Percentiles rank a stretch among this genome's conserved stretches.
phyloP scores from a whole-genome alignment of 2,888 invertebrate species.

The Lathronympha strigana region DNA sequence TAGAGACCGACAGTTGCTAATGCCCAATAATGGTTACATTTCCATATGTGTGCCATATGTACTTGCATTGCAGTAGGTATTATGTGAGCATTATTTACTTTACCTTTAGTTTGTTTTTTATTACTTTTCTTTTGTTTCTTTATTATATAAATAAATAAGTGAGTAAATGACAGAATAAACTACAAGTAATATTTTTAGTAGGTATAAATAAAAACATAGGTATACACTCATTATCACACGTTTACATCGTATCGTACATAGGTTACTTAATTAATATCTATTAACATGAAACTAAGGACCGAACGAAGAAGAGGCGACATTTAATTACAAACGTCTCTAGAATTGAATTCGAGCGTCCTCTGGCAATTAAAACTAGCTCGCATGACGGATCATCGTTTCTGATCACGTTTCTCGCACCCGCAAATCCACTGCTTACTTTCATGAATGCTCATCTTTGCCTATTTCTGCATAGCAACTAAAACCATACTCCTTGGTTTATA shows the following conservation, averaged over 20 bases:
- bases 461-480: neutral
- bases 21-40: too few relatives aligned
- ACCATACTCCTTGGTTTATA: neutral
- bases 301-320: constrained; percentile 18
- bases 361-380: constrained; percentile 46
- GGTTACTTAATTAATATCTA: constrained; percentile 24
- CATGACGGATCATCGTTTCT: constrained; percentile 45
- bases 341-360: constrained; percentile 42
- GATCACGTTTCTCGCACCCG: constrained; percentile 38
- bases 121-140: too few relatives aligned
- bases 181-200: too few relatives aligned
- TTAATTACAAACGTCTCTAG: constrained; percentile 35
- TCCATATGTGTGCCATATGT: too few relatives aligned
- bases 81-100: too few relatives aligned
- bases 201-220: too few relatives aligned
- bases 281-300: constrained; percentile 29
- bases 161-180: too few relatives aligned
- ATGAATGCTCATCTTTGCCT: neutral
- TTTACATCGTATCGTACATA: neutral
- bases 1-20: too few relatives aligned
- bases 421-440: neutral
- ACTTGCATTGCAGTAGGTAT: too few relatives aligned
- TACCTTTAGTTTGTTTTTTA: too few relatives aligned
- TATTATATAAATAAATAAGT: too few relatives aligned
- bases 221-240: neutral